Base-by-base conservation (phyloP, 2,888 invertebrate genomes). In the Venustoraphidia nigricollis region DNA sequence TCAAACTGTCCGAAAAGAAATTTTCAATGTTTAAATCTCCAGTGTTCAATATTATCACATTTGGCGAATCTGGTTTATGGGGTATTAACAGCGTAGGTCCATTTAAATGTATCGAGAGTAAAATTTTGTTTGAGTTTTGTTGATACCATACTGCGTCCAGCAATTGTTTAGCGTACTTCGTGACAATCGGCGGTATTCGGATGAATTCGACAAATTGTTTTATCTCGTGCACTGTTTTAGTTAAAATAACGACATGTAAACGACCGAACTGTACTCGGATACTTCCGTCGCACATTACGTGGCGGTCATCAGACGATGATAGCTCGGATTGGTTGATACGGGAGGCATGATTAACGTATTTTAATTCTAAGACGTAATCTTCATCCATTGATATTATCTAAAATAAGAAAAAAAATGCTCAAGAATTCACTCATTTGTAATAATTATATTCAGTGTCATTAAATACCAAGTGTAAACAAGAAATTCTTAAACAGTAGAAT, bases 1-100 rank as follows among this genome's bases (percentile, higher is more conserved):
- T 66, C n/a, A 53, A 51, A 5, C 59, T 50, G 47, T 69, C 70
- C 34, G 69, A 65, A 67, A 88, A 86, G 67, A 83, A 84, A 61
- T 89, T 90, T 61, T 85, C 84, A 27, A 88, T 77, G 8, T 73
- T 72, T n/a, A 89, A 69, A 58, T 83, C 79, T 44, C 88, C 83
- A 65, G 80, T 75, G 58, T 84, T 83, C n/a, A 87, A 67, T 17
- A 88, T 77, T 43, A 89, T 63, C 8, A 87, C 70, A 61, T 83
- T 85, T 0, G 85, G 83, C 1, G 84, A 84, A 8, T 83, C 82
- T 1, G 83, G 80, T 58, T 84, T 84, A 58, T 87, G 87, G 0
- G 89, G 89, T 44, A 89, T 65, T 37, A 88, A 65, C 13, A 90
- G 64, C 0, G 83, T 79, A 6, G 88, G 88, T 2, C 83, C 82